A percentile compares a stretch with the other conserved stretches of the same genome.
Conservation (phyloP, 2,797 vertebrate species). For the Spinus pinus region DNA sequence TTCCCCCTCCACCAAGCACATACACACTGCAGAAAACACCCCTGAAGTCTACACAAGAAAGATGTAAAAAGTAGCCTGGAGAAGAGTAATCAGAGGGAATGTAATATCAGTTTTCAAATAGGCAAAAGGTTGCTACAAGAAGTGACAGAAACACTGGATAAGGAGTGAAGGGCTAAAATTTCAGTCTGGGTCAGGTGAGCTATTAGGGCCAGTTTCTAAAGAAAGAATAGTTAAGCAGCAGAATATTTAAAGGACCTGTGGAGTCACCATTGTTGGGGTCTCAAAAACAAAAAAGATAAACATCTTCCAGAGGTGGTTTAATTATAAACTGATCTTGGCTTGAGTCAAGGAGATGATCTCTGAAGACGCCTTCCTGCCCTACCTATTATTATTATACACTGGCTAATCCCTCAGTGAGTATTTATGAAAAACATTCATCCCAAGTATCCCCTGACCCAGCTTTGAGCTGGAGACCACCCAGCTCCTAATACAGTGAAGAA, state of each 20-base stretch:
- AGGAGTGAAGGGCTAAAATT: neutral
- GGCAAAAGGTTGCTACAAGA: neutral
- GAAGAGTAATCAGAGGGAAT: neutral
- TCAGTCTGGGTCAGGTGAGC: neutral
- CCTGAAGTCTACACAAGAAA: neutral
- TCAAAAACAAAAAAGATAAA: slow-evolving; percentile 23
- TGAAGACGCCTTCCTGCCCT: slow-evolving; percentile 6
- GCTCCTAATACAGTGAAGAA: neutral
- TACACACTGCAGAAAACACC: neutral
- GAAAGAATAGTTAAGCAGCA: neutral
- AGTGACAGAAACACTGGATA: neutral
- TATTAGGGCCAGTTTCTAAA: neutral
- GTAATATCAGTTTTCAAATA: neutral
- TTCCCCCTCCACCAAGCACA: neutral
- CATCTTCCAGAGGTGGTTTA: slow-evolving; percentile 21
- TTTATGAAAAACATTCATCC: neutral
- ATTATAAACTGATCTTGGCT: slow-evolving; percentile 9
- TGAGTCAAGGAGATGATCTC: slow-evolving; percentile 17
- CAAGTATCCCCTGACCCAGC: neutral
- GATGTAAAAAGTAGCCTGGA: neutral
- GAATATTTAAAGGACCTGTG: neutral
- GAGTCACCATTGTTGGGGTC: neutral
- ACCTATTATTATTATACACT: neutral
- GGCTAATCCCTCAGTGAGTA: neutral
- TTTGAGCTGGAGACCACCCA: slow-evolving; percentile 28